phyloP scores from a whole-genome alignment of 2,113 vertebrate genomes.

The Callipepla squamata region DNA sequence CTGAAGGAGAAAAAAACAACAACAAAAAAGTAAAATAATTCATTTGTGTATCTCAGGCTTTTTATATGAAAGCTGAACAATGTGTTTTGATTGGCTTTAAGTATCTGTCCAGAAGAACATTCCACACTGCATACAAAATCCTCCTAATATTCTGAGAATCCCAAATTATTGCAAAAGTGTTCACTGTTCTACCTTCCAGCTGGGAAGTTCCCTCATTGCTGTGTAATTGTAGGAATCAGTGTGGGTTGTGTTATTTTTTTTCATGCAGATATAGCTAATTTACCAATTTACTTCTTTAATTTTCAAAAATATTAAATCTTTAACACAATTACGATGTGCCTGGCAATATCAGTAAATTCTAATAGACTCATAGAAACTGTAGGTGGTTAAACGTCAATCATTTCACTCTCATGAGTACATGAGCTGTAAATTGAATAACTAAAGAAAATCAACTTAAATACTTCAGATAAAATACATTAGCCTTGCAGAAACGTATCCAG shows the following conservation, averaged over 20 bases:
- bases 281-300: not conserved
- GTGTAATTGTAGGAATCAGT: not conserved
- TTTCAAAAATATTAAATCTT: not conserved
- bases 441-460: slow-evolving; percentile 11
- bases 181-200: not conserved
- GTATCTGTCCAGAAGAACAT: not conserved
- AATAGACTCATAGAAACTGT: not conserved
- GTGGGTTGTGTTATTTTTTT: not conserved
- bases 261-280: not conserved
- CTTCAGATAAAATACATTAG: slow-evolving; percentile 24
- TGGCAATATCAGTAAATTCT: not conserved
- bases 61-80: not conserved
- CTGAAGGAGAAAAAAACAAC: not conserved
- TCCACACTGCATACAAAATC: not conserved
- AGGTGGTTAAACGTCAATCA: slow-evolving; percentile 16
- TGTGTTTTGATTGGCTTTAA: not conserved
- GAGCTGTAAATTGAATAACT: slow-evolving; percentile 31
- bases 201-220: fast-evolving
- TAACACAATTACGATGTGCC: not conserved
- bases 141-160: not conserved
- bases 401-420: not conserved
- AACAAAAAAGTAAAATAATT: not conserved
- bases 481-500: slow-evolving; percentile 3
- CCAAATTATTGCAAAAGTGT: not conserved
- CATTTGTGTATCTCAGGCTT: not conserved